Evolutionary conservation across 30 jellyfish, hydroid and myxozoan genomes (phyloP), one percentile per base, ranked within the genome.

Genomic region (Chrysaora quinquecirrha): DNA sequence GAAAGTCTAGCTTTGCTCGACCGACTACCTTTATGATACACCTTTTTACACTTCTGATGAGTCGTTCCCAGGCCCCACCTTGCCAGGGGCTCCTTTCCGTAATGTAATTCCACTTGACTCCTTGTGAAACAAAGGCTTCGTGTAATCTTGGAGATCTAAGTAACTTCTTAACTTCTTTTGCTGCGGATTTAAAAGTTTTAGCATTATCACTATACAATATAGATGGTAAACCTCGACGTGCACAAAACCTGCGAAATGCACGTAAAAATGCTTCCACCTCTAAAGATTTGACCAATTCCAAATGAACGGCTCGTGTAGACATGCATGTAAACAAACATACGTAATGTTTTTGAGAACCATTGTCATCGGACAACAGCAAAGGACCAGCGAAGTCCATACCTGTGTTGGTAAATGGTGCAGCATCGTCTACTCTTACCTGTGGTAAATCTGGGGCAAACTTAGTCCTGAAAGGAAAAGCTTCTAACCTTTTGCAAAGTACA

Each of bases 361-460:
- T 20, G 34, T 76, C 38, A 30, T 66, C 68, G 6, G 33, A 24
- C 58, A 64, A 66, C 63, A 80, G 6, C 65, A 81, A 71, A 21
- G 85, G 85, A 38, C 85, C 84, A 23, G 84, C 92, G 43, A 81
- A 81, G 63, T 81, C 92, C 71, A 67, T 69, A 11, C 84, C 92
- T 19, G 80, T 70, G 61, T 81, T 48, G 35, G 92, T 66, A 31
- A 81, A 81, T 22, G 92, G 92, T 1, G 93, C 81, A 50, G 73
- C 86, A 0, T 82, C 86, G 76, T 82, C 81, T n/a, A 81, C 85
- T 61, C 86, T 71, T 1, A 62, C 48, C 54, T 33, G 50, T 70
- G 93, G 93, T 18, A 50, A 27, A 31, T 69, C 78, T 34, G 73
- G 83, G 0, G 63, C 30, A 73, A 71, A 58, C 50, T 38, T 48